Base-by-base conservation (phyloP, 35 echinoderm and acorn worm species). In the Stichopus chloronotus region DNA sequence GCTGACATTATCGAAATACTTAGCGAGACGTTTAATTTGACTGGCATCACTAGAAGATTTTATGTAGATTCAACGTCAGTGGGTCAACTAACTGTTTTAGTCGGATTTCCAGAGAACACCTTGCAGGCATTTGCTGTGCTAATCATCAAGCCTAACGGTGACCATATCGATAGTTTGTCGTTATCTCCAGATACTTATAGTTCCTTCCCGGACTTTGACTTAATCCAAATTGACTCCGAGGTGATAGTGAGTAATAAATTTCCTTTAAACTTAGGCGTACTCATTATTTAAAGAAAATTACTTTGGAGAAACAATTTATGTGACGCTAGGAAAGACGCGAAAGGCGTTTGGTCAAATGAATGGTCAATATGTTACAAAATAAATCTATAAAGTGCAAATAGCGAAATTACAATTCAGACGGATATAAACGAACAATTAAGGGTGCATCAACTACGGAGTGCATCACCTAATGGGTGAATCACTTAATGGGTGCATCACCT, bases 101-200 rank as follows among this genome's bases (percentile, higher is more conserved):
- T 60, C 57, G 56, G 11, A 9, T 58, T 87, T 25, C 53, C 84
- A 19, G 13, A 87, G n/a, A 3, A 56, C 16, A 11, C 58, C 19
- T 9, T 87, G 9, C 16, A 10, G 58, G 10, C 6, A 6, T 16
- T 7, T 11, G 4, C 12, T 59, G 84, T 87, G 0, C 55, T 12
- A 59, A 56, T 87, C 22, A 87, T 87, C 6, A 87, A 87, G 20
- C 84, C 84, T 24, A 87, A 87, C 56, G 59, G 59, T 60, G 57
- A 58, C 54, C 17, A 21, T 56, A 87, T 87, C 5, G 52, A 87
- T 53, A 56, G 55, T 25, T 14, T 6, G 17, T 54, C 84, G 8
- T 25, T 2, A 25, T 13, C 12, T 2, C 78, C 78, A 19, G 84
- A 87, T 56, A 6, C 10, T 7, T 87, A 59, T 56, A 58, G n/a